phyloP scores from a whole-genome alignment of 2,113 vertebrate genomes.

The Ifrita kowaldi region DNA sequence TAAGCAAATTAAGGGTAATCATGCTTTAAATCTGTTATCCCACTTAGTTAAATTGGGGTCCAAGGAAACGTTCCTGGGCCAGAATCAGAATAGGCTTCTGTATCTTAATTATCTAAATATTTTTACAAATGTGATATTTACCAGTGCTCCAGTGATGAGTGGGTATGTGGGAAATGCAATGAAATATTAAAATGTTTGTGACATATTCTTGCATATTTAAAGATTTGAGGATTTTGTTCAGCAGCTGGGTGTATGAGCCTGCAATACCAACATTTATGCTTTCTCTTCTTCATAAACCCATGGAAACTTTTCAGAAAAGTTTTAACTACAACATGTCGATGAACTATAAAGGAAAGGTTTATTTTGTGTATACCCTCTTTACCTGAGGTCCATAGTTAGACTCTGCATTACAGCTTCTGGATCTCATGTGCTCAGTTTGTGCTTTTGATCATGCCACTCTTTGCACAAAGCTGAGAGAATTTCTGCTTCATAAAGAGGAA shows the following conservation, averaged over 20 bases:
- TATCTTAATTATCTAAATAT: neutral
- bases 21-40: neutral
- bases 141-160: neutral
- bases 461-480: conserved; percentile 44
- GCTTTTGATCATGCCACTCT: conserved; percentile 59
- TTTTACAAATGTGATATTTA: neutral
- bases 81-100: neutral
- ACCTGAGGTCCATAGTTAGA: conserved; percentile 19
- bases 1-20: neutral
- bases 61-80: neutral
- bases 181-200: neutral
- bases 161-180: neutral
- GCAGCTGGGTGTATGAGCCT: neutral
- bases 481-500: conserved; percentile 53
- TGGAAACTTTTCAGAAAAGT: conserved; percentile 27
- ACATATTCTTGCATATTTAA: neutral
- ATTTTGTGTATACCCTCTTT: conserved; percentile 41
- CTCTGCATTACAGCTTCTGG: neutral
- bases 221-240: neutral
- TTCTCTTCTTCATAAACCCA: neutral
- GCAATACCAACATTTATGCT: neutral
- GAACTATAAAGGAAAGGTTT: conserved; percentile 34
- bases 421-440: neutral
- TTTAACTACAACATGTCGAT: neutral
- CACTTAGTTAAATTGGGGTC: neutral